A percentile compares a stretch with the other conserved stretches of the same genome.
These are phyloP conservation scores for Erpornis zantholeuca DNA, from an alignment of 2,113 vertebrate species.

Conservation along the genomic window DNA sequence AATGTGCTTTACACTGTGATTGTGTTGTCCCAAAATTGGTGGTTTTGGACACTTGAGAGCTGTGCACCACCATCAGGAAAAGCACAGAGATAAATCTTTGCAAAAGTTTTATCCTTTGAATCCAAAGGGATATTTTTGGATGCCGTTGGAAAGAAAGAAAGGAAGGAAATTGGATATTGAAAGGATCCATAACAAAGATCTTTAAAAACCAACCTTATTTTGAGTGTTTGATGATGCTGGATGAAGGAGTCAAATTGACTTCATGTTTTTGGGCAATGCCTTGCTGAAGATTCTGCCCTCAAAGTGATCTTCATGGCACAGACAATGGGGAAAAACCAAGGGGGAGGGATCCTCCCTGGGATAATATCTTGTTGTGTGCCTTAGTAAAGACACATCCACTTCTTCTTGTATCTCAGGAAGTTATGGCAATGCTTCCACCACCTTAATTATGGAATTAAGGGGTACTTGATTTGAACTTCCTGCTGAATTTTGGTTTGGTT, in stretches of 20 bases:
- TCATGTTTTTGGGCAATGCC: background rate
- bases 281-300: background rate
- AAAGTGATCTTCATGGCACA: background rate
- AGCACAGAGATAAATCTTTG: background rate
- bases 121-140: background rate
- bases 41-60: background rate
- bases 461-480: background rate
- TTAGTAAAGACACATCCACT: background rate
- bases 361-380: background rate
- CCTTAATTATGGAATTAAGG: background rate
- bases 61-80: background rate
- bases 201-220: background rate
- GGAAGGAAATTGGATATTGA: background rate
- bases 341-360: background rate
- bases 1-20: accelerated
- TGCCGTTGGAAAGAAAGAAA: background rate
- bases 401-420: background rate
- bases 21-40: accelerated
- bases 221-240: background rate
- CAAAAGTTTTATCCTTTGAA: background rate
- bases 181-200: background rate
- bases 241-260: background rate
- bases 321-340: background rate
- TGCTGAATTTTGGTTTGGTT: background rate
- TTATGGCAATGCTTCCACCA: background rate